A percentile compares a stretch with the other conserved stretches of the same genome.
Conservation (phyloP, 2,797 vertebrate species). For the Hephaestus fuliginosus region DNA sequence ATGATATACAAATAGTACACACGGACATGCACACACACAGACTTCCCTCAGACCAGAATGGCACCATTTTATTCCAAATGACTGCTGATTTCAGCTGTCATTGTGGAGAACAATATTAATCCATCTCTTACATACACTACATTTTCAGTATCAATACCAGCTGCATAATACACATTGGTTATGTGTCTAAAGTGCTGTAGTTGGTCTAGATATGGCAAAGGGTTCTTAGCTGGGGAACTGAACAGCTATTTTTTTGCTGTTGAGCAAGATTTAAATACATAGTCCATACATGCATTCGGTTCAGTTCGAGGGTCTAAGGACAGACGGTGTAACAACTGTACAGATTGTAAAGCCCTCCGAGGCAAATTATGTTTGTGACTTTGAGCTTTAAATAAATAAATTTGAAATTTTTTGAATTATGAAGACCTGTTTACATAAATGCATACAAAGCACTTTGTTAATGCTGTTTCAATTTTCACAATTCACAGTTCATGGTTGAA, state of each 20-base stretch:
- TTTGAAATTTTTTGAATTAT: too few relatives aligned
- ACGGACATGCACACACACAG: constrained; percentile 15
- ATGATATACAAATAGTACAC: neutral
- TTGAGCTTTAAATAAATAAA: too few relatives aligned
- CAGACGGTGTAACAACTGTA: too few relatives aligned
- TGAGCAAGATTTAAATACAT: neutral
- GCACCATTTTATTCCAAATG: constrained; percentile 78
- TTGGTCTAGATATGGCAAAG: neutral
- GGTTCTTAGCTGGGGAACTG: neutral
- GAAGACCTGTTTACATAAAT: neutral
- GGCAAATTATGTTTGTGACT: too few relatives aligned
- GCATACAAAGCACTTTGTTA: neutral
- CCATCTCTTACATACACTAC: constrained; percentile 1
- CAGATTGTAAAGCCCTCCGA: too few relatives aligned
- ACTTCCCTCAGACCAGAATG: constrained; percentile 61
- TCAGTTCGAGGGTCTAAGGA: too few relatives aligned
- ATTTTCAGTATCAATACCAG: constrained; percentile 25
- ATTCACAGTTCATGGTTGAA: neutral
- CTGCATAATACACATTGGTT: neutral
- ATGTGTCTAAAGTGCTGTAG: constrained; percentile 9
- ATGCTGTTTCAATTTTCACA: neutral
- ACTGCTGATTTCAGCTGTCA: constrained; percentile 70
- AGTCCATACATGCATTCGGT: neutral
- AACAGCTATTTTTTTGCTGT: neutral
- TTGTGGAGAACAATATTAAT: constrained; percentile 71